Evolutionary conservation across 2,888 invertebrate species (phyloP).

Genomic region (Fabriciana adippe): DNA sequence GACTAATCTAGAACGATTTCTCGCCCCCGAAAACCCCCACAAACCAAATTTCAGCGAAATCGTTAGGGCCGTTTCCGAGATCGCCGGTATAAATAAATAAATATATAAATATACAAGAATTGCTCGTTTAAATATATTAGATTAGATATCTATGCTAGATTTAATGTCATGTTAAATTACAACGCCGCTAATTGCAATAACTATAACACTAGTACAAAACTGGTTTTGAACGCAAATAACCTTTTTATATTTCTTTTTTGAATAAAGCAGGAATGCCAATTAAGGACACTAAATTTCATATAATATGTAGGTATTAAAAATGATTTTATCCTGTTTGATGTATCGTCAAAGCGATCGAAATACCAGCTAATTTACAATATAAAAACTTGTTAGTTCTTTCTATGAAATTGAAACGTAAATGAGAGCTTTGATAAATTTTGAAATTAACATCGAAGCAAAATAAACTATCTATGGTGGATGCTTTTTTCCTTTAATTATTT

Average conservation of each 20-base stretch:
- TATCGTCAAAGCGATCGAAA: background rate
- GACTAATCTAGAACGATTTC: no score
- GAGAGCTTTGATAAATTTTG: conserved; percentile 2
- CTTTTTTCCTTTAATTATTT: background rate
- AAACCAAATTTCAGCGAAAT: no score
- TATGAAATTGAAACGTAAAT: background rate
- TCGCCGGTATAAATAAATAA: no score
- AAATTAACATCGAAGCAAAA: background rate
- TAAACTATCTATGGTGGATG: no score
- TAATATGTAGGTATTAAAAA: background rate
- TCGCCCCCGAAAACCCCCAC: no score
- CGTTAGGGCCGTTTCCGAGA: no score
- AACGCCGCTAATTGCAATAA: conserved; percentile 1
- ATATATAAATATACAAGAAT: no score
- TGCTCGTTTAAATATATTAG: no score
- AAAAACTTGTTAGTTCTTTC: conserved; percentile 8
- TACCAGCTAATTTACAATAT: background rate
- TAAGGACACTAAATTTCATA: conserved; percentile 7
- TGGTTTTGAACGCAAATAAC: conserved; percentile 8
- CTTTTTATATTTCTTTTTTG: conserved; percentile 6
- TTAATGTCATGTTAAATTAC: background rate
- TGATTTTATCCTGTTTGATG: background rate
- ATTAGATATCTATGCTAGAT: conserved; percentile 2
- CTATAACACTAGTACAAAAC: background rate
- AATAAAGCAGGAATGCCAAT: conserved; percentile 12